Evolutionary conservation across 2,888 invertebrate genomes (phyloP).

Genomic region (Perizoma flavofasciatum): DNA sequence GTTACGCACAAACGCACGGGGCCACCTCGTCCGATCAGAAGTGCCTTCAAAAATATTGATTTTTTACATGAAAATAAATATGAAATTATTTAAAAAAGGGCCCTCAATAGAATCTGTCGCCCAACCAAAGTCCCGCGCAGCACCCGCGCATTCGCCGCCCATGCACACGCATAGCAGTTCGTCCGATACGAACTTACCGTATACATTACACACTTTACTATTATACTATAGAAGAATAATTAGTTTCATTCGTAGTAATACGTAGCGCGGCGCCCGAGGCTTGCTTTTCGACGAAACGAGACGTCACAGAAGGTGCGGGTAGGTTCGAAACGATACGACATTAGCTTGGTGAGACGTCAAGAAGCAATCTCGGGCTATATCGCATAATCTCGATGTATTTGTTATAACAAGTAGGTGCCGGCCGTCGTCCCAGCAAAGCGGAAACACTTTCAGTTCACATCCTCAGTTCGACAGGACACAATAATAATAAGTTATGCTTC

Average conservation of each 20-base stretch:
- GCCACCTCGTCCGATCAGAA: constrained; percentile 97
- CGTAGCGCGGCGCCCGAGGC: constrained; percentile 66
- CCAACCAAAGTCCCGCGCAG: constrained; percentile 85
- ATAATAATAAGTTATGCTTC: constrained; percentile 64
- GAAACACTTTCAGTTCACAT: constrained; percentile 70
- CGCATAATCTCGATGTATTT: constrained; percentile 78
- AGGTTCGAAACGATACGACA: constrained; percentile 18
- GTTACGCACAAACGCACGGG: constrained; percentile 88
- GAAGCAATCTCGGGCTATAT: constrained; percentile 47
- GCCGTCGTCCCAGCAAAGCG: constrained; percentile 69
- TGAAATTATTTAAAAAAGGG: constrained; percentile 89
- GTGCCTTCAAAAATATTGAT: constrained; percentile 95
- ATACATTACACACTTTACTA: constrained; percentile 77
- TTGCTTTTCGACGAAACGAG: constrained; percentile 41
- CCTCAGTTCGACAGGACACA: constrained; percentile 71
- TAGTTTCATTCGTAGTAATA: constrained; percentile 83
- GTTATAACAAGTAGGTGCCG: constrained; percentile 80
- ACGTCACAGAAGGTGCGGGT: constrained; percentile 8
- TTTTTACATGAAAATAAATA: constrained; percentile 89
- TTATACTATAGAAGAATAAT: constrained; percentile 83
- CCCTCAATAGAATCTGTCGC: constrained; percentile 94
- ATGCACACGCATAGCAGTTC: constrained; percentile 65
- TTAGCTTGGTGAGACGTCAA: constrained; percentile 23
- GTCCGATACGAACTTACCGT: constrained; percentile 69
- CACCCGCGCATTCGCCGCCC: constrained; percentile 59